Evolutionary conservation across 2,113 vertebrate genomes (phyloP).

Genomic region (Dolichotis patagonum): DNA sequence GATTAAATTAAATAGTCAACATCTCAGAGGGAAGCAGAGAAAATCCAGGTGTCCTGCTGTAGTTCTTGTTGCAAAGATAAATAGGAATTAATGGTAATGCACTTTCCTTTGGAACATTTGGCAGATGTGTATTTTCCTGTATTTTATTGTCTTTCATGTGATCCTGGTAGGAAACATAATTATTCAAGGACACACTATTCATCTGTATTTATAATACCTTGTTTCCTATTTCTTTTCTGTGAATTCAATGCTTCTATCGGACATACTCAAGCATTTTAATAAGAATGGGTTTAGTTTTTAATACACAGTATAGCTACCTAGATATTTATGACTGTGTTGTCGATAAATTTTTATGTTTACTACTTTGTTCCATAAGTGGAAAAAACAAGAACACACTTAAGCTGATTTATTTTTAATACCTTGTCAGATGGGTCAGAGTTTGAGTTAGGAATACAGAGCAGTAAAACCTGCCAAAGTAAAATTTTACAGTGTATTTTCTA

Average conservation of each 20-base stretch:
- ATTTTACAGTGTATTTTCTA: not conserved
- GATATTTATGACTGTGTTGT: not conserved
- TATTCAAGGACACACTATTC: not conserved
- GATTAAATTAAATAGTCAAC: slow-evolving; percentile 79
- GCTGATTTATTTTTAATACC: slow-evolving; percentile 59
- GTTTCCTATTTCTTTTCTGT: not conserved
- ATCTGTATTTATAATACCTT: not conserved
- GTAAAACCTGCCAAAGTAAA: not conserved
- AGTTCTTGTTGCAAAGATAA: slow-evolving; percentile 70
- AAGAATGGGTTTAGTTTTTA: not conserved
- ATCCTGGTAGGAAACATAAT: slow-evolving; percentile 48
- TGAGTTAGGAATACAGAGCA: not conserved
- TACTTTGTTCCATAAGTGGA: not conserved
- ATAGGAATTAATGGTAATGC: slow-evolving; percentile 63
- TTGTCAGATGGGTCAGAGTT: slow-evolving; percentile 36
- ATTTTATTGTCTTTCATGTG: slow-evolving; percentile 45
- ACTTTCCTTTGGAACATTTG: slow-evolving; percentile 28
- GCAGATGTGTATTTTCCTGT: slow-evolving; percentile 56
- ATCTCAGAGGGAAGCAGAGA: slow-evolving; percentile 79
- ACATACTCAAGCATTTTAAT: not conserved
- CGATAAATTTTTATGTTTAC: slow-evolving; percentile 46
- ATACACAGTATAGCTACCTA: not conserved
- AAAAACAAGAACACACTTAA: not conserved
- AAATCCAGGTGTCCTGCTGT: slow-evolving; percentile 53
- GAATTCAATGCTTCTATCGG: not conserved